Base-by-base conservation (phyloP, 2,113 vertebrate genomes). In the Clarias magur region DNA sequence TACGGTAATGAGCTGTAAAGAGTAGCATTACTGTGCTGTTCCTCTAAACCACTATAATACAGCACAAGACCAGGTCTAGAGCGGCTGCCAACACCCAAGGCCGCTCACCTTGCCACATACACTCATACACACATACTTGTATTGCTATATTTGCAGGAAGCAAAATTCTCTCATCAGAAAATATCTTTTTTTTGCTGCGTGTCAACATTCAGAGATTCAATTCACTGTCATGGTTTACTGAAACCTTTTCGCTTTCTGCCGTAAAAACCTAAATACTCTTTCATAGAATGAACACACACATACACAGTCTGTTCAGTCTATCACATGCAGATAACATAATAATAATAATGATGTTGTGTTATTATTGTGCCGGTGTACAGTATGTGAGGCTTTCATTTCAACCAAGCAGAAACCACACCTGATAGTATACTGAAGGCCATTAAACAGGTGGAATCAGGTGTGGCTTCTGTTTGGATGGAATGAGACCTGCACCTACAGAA, bases 11-110 rank as follows among this genome's bases (percentile, higher is more conserved):
- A 87, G 30, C 83, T 85, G 65, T 30, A 85, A 48, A 83, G 65
- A 85, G 67, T 70, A 53, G 56, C 23, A 70, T 84, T 79, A 84
- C 82, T 54, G 83, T 82, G 34, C 83, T 82, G 38, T 60, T 81
- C 62, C 57, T 27, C 53, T 72, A 88, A 89, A 80, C 91, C 91
- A 91, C 90, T 91, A 91, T 92, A 92, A 92, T 82, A 86, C 85
- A 88, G 73, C 78, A 88, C 84, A 87, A 86, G 85, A 62, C 54
- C 72, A 83, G n/a, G 60, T 87, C 79, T 85, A 63, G 78, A 82
- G 48, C 19, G 30, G 15, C 80, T 83, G 83, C 83, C 83, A 85
- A 88, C 80, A 60, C 63, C 75, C 65, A 59, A 83, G 89, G 86
- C 83, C 88, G 85, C 88, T 91, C 75, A 62, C 85, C 70, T 88